Percentiles rank a stretch among this genome's conserved stretches.
phyloP scores from a whole-genome alignment of 2,888 invertebrate species.

The Apamea crenata region DNA sequence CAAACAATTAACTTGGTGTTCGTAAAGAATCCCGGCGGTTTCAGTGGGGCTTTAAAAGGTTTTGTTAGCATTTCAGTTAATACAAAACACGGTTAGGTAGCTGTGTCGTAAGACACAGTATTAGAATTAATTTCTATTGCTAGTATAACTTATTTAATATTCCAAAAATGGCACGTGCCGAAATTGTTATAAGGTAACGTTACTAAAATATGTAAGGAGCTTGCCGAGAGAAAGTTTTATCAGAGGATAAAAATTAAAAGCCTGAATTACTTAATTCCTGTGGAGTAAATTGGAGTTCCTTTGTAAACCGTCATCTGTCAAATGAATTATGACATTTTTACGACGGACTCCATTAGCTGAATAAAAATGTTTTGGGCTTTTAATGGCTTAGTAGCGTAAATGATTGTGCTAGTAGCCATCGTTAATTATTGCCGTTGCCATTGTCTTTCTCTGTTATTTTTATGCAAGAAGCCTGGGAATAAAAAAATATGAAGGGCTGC shows the following conservation, averaged over 20 bases:
- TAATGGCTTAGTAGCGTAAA: conserved; percentile 67
- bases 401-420: conserved; percentile 61
- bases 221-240: conserved; percentile 67
- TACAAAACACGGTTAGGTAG: conserved; percentile 57
- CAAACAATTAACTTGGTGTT: conserved; percentile 68
- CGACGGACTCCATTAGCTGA: conserved; percentile 78
- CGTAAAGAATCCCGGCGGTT: conserved; percentile 64
- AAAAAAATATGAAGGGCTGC: conserved; percentile 29
- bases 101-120: conserved; percentile 25
- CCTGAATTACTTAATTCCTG: conserved; percentile 76
- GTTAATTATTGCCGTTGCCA: conserved; percentile 58
- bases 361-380: conserved; percentile 75
- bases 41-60: conserved; percentile 62
- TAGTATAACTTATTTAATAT: conserved; percentile 27
- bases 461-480: conserved; percentile 12
- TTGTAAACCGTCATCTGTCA: conserved; percentile 80
- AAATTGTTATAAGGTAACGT: conserved; percentile 47
- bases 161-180: conserved; percentile 16
- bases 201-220: conserved; percentile 67
- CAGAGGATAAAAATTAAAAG: conserved; percentile 75
- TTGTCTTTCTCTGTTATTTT: conserved; percentile 58
- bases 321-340: conserved; percentile 81
- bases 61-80: conserved; percentile 57
- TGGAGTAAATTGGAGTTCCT: conserved; percentile 76
- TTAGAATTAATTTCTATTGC: conserved; percentile 28